Evolutionary conservation across 2,113 vertebrate species (phyloP).

Genomic region (Trematocara unimaculatum): DNA sequence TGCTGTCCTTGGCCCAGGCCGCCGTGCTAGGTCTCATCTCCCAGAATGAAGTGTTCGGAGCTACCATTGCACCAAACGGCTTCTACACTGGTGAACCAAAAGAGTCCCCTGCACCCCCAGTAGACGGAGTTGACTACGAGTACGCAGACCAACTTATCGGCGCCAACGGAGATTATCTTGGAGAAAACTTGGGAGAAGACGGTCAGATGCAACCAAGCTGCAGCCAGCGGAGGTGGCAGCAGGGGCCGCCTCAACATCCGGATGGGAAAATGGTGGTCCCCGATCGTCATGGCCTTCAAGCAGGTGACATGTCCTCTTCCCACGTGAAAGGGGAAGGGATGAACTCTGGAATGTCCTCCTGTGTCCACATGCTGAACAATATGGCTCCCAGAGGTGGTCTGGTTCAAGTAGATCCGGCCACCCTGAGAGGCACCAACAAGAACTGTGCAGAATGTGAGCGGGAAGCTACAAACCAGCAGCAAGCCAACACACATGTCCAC

Average conservation of each 20-base stretch:
- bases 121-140: constrained; percentile 72
- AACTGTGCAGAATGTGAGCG: constrained; percentile 70
- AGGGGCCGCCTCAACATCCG: constrained; percentile 50
- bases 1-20: constrained; percentile 93
- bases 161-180: constrained; percentile 76
- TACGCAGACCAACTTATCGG: constrained; percentile 77
- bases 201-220: constrained; percentile 72
- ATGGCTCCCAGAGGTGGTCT: constrained; percentile 70
- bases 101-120: constrained; percentile 68
- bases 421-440: constrained; percentile 74
- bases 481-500: constrained; percentile 41
- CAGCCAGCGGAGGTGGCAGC: constrained; percentile 68
- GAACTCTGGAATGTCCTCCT: constrained; percentile 58
- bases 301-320: constrained; percentile 33
- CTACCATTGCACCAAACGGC: constrained; percentile 84
- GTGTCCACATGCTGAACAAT: constrained; percentile 71
- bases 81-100: constrained; percentile 84
- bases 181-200: constrained; percentile 70
- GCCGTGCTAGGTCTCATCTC: constrained; percentile 92
- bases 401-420: constrained; percentile 83
- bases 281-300: constrained; percentile 60
- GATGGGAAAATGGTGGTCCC: constrained; percentile 72
- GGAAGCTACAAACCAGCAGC: constrained; percentile 59
- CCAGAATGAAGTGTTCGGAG: constrained; percentile 91
- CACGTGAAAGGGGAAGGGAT: constrained; percentile 69